phyloP scores from a whole-genome alignment of 2,888 invertebrate species.

The Galeopsomyia nigrocyanea region DNA sequence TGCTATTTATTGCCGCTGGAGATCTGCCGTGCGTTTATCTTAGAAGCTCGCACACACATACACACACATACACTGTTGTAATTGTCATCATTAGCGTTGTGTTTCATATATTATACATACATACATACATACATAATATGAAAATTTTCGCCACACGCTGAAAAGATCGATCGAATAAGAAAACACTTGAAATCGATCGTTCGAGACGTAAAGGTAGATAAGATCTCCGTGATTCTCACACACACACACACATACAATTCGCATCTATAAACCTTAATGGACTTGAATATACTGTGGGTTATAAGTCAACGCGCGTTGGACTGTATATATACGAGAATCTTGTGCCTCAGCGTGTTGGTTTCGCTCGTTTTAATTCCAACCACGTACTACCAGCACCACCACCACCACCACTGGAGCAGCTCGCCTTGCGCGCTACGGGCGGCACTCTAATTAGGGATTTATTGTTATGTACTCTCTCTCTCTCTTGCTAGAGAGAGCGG shows the following conservation, averaged over 20 bases:
- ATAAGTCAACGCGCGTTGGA: conserved; percentile 24
- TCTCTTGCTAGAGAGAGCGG: not conserved
- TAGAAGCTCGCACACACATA: conserved; percentile 32
- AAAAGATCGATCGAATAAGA: no score
- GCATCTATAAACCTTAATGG: conserved; percentile 36
- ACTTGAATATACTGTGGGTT: conserved; percentile 32
- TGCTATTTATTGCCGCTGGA: conserved; percentile 57
- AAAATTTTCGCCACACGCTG: no score
- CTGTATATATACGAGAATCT: no score
- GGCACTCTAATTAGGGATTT: conserved; percentile 39
- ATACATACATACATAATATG: no score
- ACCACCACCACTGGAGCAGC: no score
- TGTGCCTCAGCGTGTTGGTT: no score
- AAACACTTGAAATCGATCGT: no score
- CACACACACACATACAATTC: not conserved
- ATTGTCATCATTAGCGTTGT: no score
- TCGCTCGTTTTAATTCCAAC: conserved; percentile 31
- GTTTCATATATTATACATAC: no score
- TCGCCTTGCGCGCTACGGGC: not conserved
- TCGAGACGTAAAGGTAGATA: no score
- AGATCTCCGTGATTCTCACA: not conserved
- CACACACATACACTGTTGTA: conserved; percentile 33
- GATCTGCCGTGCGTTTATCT: not conserved
- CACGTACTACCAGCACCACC: no score
- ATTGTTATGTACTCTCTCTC: conserved; percentile 34